Evolutionary conservation across 2,113 vertebrate species (phyloP), one percentile per base, ranked within the genome.

Genomic region (Petrocephalus microphthalmus): DNA sequence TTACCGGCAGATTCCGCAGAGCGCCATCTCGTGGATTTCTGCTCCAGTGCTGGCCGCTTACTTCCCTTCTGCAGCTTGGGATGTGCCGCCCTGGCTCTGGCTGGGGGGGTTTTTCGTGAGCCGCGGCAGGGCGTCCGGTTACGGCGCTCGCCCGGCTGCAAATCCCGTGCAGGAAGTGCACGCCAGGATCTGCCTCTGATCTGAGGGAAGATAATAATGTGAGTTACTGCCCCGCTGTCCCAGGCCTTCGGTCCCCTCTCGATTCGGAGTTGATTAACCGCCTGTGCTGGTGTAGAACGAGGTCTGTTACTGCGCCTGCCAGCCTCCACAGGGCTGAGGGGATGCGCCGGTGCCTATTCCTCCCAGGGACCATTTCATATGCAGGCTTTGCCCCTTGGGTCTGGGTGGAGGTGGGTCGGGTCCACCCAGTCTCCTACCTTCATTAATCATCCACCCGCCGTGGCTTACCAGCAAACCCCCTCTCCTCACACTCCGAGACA

Each of bases 391-490:
- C 97, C 97, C 97, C 87, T 92, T 94, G 94, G 98, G 97, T 98
- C 97, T 97, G 97, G 97, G 97, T 97, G 96, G 96, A 99, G 97
- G 97, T 98, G 97, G 97, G 96, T 94, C 96, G 95, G 97, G 97
- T 99, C 97, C 96, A 96, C 95, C 96, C 96, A 96, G 96, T 95
- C 97, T 97, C 95, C 97, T 95, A 94, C 95, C 97, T 97, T 99
- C 98, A 99, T 99, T 99, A 99, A 99, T 99, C 98, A 99, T 98
- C 96, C 94, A 95, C 95, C 96, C 94, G 90, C 96, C 95, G 97
- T 96, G 95, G 97, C 97, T 98, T 98, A 97, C 96, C 94, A 95
- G 96, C 20, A 97, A 98, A 96, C 96, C 96, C 94, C 96, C 96
- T 96, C 97, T 97, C 97, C 96, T 96, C 97, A 97, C 98, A 97